These are phyloP conservation scores for Caenorhabditis parvicauda DNA, from an alignment of 2,888 invertebrate genomes.

Conservation along the genomic window DNA sequence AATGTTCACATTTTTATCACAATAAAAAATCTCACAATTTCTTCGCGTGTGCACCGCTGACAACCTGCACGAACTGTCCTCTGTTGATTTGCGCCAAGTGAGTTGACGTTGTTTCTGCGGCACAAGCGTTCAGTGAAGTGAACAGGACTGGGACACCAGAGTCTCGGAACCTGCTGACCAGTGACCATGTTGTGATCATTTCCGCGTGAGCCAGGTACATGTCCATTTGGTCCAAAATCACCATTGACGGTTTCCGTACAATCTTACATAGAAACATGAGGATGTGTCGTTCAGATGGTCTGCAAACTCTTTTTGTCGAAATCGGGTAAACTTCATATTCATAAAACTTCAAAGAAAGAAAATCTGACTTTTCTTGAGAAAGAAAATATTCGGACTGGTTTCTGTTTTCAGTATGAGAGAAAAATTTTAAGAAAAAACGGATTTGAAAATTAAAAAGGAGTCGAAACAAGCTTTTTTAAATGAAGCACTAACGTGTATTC, in stretches of 20 bases:
- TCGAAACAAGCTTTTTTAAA: no score
- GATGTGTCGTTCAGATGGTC: slow-evolving; percentile 12
- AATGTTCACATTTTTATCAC: no score
- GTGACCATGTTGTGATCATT: slow-evolving; percentile 20
- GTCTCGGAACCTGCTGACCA: neutral
- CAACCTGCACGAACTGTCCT: neutral
- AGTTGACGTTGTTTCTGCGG: neutral
- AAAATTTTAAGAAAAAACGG: neutral
- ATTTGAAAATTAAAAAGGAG: no score
- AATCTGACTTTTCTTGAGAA: no score
- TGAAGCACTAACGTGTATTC: no score
- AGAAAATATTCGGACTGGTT: no score
- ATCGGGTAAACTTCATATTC: no score
- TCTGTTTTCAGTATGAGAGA: neutral
- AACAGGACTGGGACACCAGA: neutral
- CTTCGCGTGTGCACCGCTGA: no score
- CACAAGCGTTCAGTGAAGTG: neutral
- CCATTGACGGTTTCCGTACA: slow-evolving; percentile 7
- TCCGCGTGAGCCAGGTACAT: slow-evolving; percentile 15
- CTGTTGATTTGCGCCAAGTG: neutral
- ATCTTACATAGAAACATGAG: slow-evolving; percentile 10
- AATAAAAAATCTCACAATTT: no score
- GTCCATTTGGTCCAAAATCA: slow-evolving; percentile 20
- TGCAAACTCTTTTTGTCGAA: no score
- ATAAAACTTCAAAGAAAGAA: no score